Base-by-base conservation (phyloP, 2,797 vertebrate genomes). In the Pangasius djambal region DNA sequence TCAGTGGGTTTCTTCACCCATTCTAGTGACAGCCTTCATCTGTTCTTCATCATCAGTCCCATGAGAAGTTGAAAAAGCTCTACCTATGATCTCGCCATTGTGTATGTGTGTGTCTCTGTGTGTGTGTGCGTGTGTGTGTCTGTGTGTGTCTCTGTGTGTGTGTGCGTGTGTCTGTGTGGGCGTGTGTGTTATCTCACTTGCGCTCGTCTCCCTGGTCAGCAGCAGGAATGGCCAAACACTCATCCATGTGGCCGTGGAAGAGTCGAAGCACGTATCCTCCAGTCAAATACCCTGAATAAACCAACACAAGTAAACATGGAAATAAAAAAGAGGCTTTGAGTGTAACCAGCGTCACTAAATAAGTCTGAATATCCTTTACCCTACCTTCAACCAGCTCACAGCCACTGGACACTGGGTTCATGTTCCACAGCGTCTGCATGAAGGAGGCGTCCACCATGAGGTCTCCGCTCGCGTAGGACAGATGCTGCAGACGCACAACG, bases 361-460 rank as follows among this genome's bases (percentile, higher is more conserved):
- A 50, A n/a, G 4, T 10, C 22, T 63, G 13, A 84, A 67, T 20
- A 31, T 31, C 25, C 13, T 65, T 65, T 13, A 25, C 25, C 85
- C 81, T 69, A 98, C 98, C 98, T 94, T 99, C 98, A 90, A 95
- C 96, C 0, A 97, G 92, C 92, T 99, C 98, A 69, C 97, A 97
- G 85, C 97, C 96, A 0, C 98, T 99, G 93, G 97, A 98, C 89
- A 98, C 97, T 44, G 98, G 98, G 61, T 98, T 99, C 98, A 99
- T 98, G 87, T 97, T 99, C 98, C 98, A 99, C 72, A 99, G 96
- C 0, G 98, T 99, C 93, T 99, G 98, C 98, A 99, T 99, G 95
- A 99, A 99, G 86, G 98, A 99, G 3, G 98, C 98, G 0, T 99
- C 98, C 0, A 97, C 97, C 95, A 99, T 98, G 55, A 99, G 96